Percentiles rank a stretch among this genome's conserved stretches.
Conservation (phyloP, 2,113 vertebrate genomes). For the Larimichthys polyactis region DNA sequence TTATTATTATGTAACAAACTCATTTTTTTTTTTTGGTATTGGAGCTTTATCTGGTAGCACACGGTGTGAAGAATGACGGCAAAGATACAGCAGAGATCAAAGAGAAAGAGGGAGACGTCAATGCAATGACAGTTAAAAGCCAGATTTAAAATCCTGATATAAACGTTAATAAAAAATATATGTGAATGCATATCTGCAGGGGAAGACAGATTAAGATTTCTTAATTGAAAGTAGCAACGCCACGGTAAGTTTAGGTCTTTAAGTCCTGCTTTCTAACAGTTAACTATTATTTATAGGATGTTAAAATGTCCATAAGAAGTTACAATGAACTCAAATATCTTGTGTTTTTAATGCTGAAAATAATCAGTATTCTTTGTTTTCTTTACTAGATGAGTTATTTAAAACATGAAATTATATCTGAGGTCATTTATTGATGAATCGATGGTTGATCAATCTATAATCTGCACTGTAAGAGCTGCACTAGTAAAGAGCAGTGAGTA, state of each 20-base stretch:
- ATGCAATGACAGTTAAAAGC: neutral
- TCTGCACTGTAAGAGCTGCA: neutral
- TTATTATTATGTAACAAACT: neutral
- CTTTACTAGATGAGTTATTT: neutral
- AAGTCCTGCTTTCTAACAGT: neutral
- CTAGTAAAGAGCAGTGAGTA: neutral
- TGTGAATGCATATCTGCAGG: neutral
- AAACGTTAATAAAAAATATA: neutral
- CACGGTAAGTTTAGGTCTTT: no score
- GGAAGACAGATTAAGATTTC: neutral
- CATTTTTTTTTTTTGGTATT: neutral
- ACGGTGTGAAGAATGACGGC: constrained; percentile 11
- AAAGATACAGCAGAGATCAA: constrained; percentile 32
- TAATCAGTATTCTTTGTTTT: neutral
- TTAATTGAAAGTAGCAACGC: neutral
- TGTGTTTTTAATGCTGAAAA: neutral
- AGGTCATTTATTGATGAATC: neutral
- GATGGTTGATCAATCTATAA: no score
- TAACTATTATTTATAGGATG: neutral
- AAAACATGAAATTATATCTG: neutral
- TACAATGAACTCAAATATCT: no score
- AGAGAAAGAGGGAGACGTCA: constrained; percentile 11
- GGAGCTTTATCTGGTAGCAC: constrained; percentile 24
- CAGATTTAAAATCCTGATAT: constrained; percentile 21
- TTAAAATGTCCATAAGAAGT: neutral